Evolutionary conservation across 2,888 invertebrate genomes (phyloP).

Genomic region (Balanococcus diminutus): DNA sequence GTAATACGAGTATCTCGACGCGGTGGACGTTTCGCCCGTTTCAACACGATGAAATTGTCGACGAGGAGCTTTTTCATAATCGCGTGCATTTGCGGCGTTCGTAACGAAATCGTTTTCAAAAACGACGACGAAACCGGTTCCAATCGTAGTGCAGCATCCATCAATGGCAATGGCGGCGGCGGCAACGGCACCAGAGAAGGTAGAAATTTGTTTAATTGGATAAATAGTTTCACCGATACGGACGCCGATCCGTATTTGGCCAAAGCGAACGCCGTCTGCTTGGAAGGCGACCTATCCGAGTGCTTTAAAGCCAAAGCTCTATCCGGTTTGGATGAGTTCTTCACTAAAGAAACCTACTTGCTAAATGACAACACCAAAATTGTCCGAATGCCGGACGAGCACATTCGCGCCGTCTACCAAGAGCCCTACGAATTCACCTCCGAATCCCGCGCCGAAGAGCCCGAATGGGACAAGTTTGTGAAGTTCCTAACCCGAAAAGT

Average conservation of each 20-base stretch:
- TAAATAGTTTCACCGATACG: constrained; percentile 75
- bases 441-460: constrained; percentile 73
- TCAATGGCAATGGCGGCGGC: neutral
- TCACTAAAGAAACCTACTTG: constrained; percentile 68
- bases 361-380: constrained; percentile 76
- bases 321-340: constrained; percentile 78
- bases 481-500: constrained; percentile 78
- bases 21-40: neutral
- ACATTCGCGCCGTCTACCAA: constrained; percentile 71
- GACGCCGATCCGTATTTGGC: constrained; percentile 80
- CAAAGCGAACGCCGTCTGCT: constrained; percentile 74
- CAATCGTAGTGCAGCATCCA: neutral
- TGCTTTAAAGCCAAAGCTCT: constrained; percentile 84
- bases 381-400: constrained; percentile 71
- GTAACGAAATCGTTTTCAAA: constrained; percentile 42
- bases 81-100: constrained; percentile 46
- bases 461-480: constrained; percentile 80
- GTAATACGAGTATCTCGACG: neutral
- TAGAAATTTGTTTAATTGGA: constrained; percentile 77
- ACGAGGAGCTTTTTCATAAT: constrained; percentile 7
- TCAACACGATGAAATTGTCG: constrained; percentile 43
- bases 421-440: constrained; percentile 78
- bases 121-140: constrained; percentile 51
- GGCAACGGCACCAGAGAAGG: constrained; percentile 64
- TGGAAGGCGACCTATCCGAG: constrained; percentile 81